These are phyloP conservation scores for Anoplophora glabripennis DNA, from an alignment of 1,140 invertebrate genomes.

Conservation along the genomic window DNA sequence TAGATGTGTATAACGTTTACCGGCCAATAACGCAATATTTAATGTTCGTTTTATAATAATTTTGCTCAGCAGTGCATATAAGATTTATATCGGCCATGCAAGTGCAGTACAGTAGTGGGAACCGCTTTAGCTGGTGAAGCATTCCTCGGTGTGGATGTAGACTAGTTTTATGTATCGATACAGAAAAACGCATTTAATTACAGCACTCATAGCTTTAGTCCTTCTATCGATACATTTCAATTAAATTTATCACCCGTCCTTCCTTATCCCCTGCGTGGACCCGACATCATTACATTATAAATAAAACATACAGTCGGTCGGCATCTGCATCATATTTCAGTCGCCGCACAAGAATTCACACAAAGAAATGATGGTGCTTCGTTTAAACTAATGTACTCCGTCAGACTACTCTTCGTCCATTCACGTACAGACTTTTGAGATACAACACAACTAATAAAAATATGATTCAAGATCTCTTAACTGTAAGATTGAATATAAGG, in stretches of 20 bases:
- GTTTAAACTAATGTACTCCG: no score
- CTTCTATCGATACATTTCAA: constrained; percentile 35
- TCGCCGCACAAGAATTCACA: constrained; percentile 17
- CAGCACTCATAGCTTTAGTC: constrained; percentile 15
- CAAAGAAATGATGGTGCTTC: constrained; percentile 9
- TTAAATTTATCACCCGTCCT: constrained; percentile 33
- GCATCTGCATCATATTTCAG: constrained; percentile 32
- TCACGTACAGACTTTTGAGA: no score
- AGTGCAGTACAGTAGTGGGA: constrained; percentile 1
- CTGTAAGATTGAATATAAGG: no score
- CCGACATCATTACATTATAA: constrained; percentile 33
- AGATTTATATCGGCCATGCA: background rate
- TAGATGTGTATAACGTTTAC: no score
- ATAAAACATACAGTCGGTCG: constrained; percentile 27
- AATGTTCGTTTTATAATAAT: background rate
- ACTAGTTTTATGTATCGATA: constrained; percentile 26
- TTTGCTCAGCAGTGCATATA: background rate
- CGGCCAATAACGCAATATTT: no score
- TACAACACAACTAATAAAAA: no score
- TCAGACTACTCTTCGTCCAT: no score
- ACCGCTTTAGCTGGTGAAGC: background rate
- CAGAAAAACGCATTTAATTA: constrained; percentile 31
- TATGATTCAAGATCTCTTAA: no score
- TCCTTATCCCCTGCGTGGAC: constrained; percentile 25
- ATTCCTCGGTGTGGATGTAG: constrained; percentile 15